A percentile compares a stretch with the other conserved stretches of the same genome.
These are phyloP conservation scores for Cirrhinus molitorella DNA, from an alignment of 2,797 vertebrate species.

Conservation along the genomic window DNA sequence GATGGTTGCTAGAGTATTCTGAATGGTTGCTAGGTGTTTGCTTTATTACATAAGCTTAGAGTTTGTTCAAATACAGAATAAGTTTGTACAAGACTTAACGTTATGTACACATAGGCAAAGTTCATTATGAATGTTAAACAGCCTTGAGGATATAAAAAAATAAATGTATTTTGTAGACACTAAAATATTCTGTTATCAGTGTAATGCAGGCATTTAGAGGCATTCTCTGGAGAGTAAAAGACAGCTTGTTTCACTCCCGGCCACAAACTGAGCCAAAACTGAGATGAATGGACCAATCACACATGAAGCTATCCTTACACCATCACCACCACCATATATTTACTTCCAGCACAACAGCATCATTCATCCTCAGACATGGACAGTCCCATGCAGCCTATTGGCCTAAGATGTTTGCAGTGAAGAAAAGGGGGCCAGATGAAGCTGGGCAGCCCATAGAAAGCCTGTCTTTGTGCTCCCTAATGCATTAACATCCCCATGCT, in stretches of 20 bases:
- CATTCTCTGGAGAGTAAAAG: background rate
- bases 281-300: constrained; percentile 22
- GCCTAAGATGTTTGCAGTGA: constrained; percentile 27
- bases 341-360: constrained; percentile 46
- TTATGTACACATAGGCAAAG: background rate
- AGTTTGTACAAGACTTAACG: background rate
- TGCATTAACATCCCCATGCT: constrained; percentile 31
- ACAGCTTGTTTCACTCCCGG: constrained; percentile 8
- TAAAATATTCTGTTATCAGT: background rate
- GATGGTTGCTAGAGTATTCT: background rate
- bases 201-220: background rate
- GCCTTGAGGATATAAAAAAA: background rate
- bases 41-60: background rate
- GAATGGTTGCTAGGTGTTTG: background rate
- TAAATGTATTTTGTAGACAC: background rate
- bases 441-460: constrained; percentile 37
- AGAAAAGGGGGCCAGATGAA: constrained; percentile 17
- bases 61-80: background rate
- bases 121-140: background rate
- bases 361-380: constrained; percentile 31
- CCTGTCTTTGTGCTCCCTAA: constrained; percentile 31
- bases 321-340: constrained; percentile 16
- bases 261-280: constrained; percentile 6
- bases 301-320: constrained; percentile 41
- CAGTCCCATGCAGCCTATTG: constrained; percentile 20